A percentile compares a stretch with the other conserved stretches of the same genome.
phyloP scores from a whole-genome alignment of 1,140 invertebrate genomes.

The Scaptomyza graminum region DNA sequence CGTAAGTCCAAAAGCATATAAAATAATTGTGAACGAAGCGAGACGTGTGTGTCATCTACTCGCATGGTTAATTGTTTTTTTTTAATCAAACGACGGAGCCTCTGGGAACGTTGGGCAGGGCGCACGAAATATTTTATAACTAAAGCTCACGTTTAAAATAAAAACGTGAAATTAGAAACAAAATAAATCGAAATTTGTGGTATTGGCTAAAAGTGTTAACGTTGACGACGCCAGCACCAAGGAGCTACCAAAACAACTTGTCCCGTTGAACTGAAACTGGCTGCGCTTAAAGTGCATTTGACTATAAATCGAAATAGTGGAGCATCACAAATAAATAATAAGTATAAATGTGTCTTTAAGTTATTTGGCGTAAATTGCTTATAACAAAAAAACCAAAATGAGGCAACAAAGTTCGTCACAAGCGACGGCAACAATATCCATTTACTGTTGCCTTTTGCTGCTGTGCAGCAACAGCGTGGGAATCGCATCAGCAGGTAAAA shows the following conservation, averaged over 20 bases:
- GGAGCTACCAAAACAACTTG: conserved; percentile 33
- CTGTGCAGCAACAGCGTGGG: conserved; percentile 60
- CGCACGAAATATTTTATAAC: conserved; percentile 2
- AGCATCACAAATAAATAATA: conserved; percentile 18
- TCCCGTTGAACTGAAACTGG: conserved; percentile 12
- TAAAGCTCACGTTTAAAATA: conserved; percentile 14
- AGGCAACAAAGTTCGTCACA: conserved; percentile 38
- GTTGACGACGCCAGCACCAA: conserved; percentile 28
- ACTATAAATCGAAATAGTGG: conserved; percentile 13
- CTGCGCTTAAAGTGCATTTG: conserved; percentile 50
- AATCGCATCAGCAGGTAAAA: conserved; percentile 66
- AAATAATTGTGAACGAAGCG: conserved; percentile 24
- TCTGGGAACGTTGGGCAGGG: conserved; percentile 33
- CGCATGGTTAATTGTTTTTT: conserved; percentile 68
- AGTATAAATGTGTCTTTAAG: conserved; percentile 64
- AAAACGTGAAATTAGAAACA: conserved; percentile 10
- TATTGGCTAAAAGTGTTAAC: conserved; percentile 17
- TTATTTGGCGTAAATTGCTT: conserved; percentile 23
- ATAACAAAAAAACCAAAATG: conserved; percentile 47
- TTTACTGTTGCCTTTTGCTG: conserved; percentile 52
- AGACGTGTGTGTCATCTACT: conserved; percentile 68
- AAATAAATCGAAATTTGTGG: neutral
- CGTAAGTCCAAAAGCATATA: neutral
- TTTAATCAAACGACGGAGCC: conserved; percentile 53
- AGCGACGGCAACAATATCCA: conserved; percentile 34